Conservation (phyloP, 2,888 invertebrate species). For the Ditula angustiorana region DNA sequence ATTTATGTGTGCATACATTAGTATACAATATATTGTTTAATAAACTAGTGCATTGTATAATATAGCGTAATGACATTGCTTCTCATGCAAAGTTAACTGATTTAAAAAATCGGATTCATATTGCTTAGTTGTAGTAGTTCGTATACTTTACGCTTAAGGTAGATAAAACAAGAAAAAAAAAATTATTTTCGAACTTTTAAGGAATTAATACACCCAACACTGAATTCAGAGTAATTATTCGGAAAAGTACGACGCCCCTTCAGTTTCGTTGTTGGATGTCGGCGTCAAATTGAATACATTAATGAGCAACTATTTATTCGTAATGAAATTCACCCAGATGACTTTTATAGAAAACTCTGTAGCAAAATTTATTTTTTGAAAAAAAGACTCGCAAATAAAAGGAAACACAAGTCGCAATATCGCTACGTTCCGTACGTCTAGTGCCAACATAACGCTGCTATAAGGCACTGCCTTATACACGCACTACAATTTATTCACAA, state of each 20-base stretch:
- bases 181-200: no score
- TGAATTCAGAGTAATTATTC: no score
- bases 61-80: constrained; percentile 33
- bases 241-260: no score
- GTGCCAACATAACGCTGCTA: constrained; percentile 53
- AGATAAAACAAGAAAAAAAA: constrained; percentile 27
- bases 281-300: no score
- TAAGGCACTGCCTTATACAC: constrained; percentile 72
- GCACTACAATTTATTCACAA: constrained; percentile 25
- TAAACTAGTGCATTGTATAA: constrained; percentile 39
- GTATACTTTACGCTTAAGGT: constrained; percentile 8
- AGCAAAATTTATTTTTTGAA: no score
- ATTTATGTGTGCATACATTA: constrained; percentile 14
- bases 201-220: no score
- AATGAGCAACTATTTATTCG: no score
- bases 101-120: constrained; percentile 19
- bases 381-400: no score
- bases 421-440: constrained; percentile 28
- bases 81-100: constrained; percentile 13
- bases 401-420: constrained; percentile 43
- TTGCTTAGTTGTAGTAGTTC: constrained; percentile 20
- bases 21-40: constrained; percentile 33
- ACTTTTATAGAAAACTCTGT: no score
- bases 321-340: no score
- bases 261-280: no score